phyloP scores from a whole-genome alignment of 2,797 vertebrate genomes.

The Emys orbicularis region DNA sequence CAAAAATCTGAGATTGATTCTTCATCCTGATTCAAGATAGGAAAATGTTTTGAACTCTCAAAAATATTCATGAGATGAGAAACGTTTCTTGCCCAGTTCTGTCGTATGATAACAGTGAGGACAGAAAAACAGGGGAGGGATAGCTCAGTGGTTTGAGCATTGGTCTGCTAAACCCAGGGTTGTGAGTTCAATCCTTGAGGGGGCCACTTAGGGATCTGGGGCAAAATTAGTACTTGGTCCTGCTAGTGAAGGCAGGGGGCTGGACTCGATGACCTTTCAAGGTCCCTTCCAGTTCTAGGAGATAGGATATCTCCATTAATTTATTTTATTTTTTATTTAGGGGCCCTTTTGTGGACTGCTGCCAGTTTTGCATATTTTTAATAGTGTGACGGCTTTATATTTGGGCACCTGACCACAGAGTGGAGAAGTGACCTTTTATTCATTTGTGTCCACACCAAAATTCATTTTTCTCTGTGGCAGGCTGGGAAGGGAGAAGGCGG shows the following conservation, averaged over 20 bases:
- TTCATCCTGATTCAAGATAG: neutral
- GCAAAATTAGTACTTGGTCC: no score
- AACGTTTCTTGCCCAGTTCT: neutral
- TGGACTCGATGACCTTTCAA: no score
- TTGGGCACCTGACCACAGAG: neutral
- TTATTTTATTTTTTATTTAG: no score
- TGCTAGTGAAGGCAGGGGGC: no score
- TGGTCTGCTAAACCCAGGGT: no score
- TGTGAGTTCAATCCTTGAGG: no score
- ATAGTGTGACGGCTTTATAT: neutral
- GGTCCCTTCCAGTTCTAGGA: no score
- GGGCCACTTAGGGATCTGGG: no score
- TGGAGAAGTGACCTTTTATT: neutral
- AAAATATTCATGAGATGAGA: neutral
- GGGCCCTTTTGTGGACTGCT: neutral
- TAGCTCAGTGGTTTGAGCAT: no score
- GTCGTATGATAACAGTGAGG: no score
- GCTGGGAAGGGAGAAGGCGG: neutral
- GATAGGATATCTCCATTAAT: no score
- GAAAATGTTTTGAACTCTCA: neutral
- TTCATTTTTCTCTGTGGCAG: neutral
- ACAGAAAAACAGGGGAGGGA: neutral
- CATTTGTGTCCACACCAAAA: neutral
- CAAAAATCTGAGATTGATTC: neutral
- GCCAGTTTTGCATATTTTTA: neutral